Conservation (phyloP, 1,140 invertebrate species). For the Aethina tumida region DNA sequence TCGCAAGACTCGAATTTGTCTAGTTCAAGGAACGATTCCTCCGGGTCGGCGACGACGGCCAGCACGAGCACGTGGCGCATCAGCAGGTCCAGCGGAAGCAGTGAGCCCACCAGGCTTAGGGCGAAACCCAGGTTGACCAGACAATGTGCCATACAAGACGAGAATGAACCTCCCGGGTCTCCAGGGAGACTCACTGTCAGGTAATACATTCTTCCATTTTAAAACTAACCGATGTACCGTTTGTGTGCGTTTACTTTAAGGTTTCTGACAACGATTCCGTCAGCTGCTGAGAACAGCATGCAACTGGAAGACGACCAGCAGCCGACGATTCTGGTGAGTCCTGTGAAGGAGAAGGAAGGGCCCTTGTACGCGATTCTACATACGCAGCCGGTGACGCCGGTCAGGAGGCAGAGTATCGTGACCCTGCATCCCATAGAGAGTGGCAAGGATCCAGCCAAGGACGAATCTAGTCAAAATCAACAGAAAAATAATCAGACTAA, state of each 20-base stretch:
- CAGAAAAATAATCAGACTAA: constrained; percentile 6
- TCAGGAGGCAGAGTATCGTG: constrained; percentile 30
- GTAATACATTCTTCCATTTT: background rate
- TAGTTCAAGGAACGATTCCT: constrained; percentile 79
- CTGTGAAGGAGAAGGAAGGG: constrained; percentile 29
- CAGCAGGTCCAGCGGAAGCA: constrained; percentile 62
- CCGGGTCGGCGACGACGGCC: constrained; percentile 72
- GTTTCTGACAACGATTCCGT: constrained; percentile 69
- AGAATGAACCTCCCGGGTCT: constrained; percentile 51
- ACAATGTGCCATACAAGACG: constrained; percentile 63
- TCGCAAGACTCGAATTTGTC: constrained; percentile 84
- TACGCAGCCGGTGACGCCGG: constrained; percentile 22
- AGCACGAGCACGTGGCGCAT: constrained; percentile 78
- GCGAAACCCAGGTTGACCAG: constrained; percentile 61
- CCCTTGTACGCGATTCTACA: constrained; percentile 32
- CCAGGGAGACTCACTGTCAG: constrained; percentile 46
- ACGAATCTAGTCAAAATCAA: constrained; percentile 11
- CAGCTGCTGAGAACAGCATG: constrained; percentile 68
- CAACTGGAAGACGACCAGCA: constrained; percentile 48
- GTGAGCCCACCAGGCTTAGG: constrained; percentile 32
- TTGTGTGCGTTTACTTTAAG: constrained; percentile 38
- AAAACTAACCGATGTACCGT: constrained; percentile 1
- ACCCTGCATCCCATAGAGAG: constrained; percentile 31
- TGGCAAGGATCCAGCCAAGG: constrained; percentile 1
- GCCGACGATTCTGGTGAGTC: constrained; percentile 28